Evolutionary conservation across 2,113 vertebrate genomes (phyloP).

Genomic region (Hippocampus barbouri): DNA sequence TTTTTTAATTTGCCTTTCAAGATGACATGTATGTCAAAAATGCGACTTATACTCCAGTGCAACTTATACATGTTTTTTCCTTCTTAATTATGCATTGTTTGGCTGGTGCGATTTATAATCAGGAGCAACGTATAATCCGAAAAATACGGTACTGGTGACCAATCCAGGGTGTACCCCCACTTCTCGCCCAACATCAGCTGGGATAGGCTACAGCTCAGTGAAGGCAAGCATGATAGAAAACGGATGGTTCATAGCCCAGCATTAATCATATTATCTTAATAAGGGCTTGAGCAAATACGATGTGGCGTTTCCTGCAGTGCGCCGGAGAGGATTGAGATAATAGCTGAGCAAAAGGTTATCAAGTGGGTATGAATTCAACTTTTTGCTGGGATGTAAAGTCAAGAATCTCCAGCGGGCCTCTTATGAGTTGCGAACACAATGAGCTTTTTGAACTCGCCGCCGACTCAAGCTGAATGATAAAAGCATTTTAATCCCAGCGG

Average conservation of each 20-base stretch:
- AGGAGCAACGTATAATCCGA: too few species aligned
- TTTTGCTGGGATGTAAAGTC: constrained; percentile 12
- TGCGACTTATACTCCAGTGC: too few species aligned
- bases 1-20: too few species aligned
- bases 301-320: constrained; percentile 28
- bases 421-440: neutral
- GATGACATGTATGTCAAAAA: too few species aligned
- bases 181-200: too few species aligned
- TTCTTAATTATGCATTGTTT: too few species aligned
- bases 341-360: constrained; percentile 30
- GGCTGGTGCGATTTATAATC: too few species aligned
- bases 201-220: neutral
- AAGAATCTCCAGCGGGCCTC: constrained; percentile 3
- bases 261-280: neutral
- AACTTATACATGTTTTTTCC: too few species aligned
- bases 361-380: constrained; percentile 16
- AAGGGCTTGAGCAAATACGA: constrained; percentile 26
- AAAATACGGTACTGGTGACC: too few species aligned
- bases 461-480: constrained; percentile 26
- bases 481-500: constrained; percentile 23
- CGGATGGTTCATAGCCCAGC: neutral
- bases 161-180: too few species aligned
- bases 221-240: neutral
- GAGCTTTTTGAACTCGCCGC: constrained; percentile 32
- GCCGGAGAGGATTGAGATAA: constrained; percentile 30